Percentiles rank a stretch among this genome's conserved stretches.
Conservation (phyloP, 2,888 invertebrate species). For the Drosophila ustulata region DNA sequence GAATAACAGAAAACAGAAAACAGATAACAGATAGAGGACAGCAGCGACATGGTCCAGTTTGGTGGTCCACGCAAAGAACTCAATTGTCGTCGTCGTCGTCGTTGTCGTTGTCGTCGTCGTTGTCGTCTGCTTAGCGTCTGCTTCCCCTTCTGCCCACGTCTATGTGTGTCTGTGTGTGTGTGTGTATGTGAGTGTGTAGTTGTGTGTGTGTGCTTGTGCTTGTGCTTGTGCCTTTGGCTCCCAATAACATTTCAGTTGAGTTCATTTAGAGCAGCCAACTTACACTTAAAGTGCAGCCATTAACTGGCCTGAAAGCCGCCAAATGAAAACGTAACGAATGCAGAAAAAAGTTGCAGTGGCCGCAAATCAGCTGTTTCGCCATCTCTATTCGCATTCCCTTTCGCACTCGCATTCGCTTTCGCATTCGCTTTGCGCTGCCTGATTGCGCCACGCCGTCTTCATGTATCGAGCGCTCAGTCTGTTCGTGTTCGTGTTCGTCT, state of each 20-base stretch:
- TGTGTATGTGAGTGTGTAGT: background rate
- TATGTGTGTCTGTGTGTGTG: background rate
- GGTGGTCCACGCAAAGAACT: conserved; percentile 2
- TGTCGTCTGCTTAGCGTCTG: conserved; percentile 72
- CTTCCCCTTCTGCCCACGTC: background rate
- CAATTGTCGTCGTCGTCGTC: background rate
- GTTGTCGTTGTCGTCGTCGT: conserved; percentile 38
- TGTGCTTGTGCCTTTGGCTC: too few species aligned
- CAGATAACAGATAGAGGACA: background rate
- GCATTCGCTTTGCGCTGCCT: conserved; percentile 33
- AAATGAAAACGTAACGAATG: background rate
- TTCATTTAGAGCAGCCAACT: too few species aligned
- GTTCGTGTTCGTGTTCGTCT: conserved; percentile 35
- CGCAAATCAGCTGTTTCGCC: conserved; percentile 43
- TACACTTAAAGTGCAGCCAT: conserved; percentile 2
- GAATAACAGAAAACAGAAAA: background rate
- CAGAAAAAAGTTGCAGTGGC: conserved; percentile 40
- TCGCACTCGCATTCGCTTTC: background rate
- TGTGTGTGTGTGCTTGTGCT: background rate
- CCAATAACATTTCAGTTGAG: too few species aligned
- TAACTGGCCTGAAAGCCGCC: conserved; percentile 51
- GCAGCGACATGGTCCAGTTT: conserved; percentile 8
- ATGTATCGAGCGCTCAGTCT: conserved; percentile 20
- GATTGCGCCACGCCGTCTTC: conserved; percentile 61
- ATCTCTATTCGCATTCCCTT: background rate